Base-by-base conservation (phyloP, 1,140 invertebrate species). In the Micrasema minimum region DNA sequence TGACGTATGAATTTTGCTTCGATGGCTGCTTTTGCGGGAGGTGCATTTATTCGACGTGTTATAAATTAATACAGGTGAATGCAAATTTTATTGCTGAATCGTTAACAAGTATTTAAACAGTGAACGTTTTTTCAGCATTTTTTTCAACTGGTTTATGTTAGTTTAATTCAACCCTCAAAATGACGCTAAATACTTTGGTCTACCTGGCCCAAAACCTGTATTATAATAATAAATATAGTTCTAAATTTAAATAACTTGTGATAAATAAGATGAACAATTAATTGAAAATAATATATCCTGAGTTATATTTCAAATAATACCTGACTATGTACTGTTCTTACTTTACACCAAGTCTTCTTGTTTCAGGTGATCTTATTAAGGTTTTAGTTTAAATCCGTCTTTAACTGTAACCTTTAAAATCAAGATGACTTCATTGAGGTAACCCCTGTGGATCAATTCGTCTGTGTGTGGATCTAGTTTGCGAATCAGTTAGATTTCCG, bases 1-100 rank as follows among this genome's bases (percentile, higher is more conserved):
- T 69, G 67, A 69, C 67, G 67, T 69, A 69, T 69, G 67, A 69
- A 51, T 69, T 59, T 69, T 69, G 67, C 57, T 62, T 69, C 55
- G 67, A 69, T 69, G 67, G 67, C 67, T 57, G 67, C 45, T 57
- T 69, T 51, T 50, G 46, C 26, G 51, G 45, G 41, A 51, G 67
- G 57, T 69, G 67, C 37, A 59, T 45, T 69, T 22, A 45, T 69
- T 23, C 67, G 67, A 69, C 67, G 67, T 69, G 67, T 69, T 26
- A 69, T 62, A 62, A 46, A 51, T 50, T 43, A 50, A 31, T 22
- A 50, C 67, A 69, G 67, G 67, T 69, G 67, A 51, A 62, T 69
- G 22, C 37, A 35, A 53, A 59, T 59, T 31, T 31, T 31, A 7
- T 2, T 59, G 37, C 37, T 41, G 37, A 59, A 38, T 59, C 22